These are phyloP conservation scores for Leptothorax acervorum DNA, from an alignment of 2,888 invertebrate genomes.

Conservation along the genomic window DNA sequence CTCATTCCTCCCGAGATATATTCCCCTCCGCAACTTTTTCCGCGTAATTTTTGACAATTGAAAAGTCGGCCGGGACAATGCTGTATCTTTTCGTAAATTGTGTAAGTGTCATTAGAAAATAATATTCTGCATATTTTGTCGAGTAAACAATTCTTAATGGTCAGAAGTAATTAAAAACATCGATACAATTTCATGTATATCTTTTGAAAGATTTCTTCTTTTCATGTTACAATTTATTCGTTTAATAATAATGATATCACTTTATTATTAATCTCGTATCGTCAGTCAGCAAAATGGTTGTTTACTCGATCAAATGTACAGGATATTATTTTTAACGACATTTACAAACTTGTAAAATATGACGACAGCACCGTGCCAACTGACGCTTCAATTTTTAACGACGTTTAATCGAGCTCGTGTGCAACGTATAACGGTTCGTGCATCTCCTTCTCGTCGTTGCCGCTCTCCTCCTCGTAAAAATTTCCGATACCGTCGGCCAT, in stretches of 20 bases:
- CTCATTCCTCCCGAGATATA: neutral
- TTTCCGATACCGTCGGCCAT: conserved; percentile 67
- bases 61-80: neutral
- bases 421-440: conserved; percentile 14
- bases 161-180: neutral
- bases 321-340: conserved; percentile 9
- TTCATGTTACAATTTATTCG: neutral
- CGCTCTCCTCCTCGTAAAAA: conserved; percentile 28
- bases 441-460: neutral
- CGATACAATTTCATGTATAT: neutral
- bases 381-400: conserved; percentile 28
- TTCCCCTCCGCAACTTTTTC: neutral
- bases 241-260: neutral
- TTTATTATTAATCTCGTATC: neutral
- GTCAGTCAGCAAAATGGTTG: neutral
- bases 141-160: neutral
- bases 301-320: neutral
- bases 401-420: conserved; percentile 23
- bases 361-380: conserved; percentile 1
- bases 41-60: neutral
- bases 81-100: neutral
- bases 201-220: neutral
- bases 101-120: neutral
- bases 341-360: neutral
- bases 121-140: neutral